Evolutionary conservation across 2,888 invertebrate genomes (phyloP), one percentile per base, ranked within the genome.

Genomic region (Orchesellides sinensis): DNA sequence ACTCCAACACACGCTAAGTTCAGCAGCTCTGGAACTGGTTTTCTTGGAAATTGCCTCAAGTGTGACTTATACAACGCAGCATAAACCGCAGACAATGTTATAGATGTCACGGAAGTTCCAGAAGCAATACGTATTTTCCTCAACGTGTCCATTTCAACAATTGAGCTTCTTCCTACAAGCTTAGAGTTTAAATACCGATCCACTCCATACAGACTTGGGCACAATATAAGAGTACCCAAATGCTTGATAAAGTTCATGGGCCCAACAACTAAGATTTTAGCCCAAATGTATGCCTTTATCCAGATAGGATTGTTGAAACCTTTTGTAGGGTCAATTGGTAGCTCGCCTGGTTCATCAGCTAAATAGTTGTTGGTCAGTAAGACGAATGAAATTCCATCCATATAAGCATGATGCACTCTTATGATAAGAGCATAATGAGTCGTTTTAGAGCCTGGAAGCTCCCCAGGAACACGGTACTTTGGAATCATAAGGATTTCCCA

Each of bases 401-500:
- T 83, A 54, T 85, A 87, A 5, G 84, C 82, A 61, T 87, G 87
- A 63, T 87, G 86, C 0, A 85, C 61, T 12, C 87, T 49, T 8
- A 85, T 69, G 23, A 87, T 74, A 2, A 86, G 40, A 0, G 84
- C 86, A 56, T 80, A 87, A 40, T 86, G 83, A 3, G 75, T 75
- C 6, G 32, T 17, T 12, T 19, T 8, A 0, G 56, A 25, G 2
- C 29, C 27, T 3, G 12, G 40, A 0, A 63, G 27, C 49, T 80
- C 65, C 19, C 52, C 81, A 12, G 32, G 19, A 56, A 68, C 23
- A 3, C 80, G 54, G 47, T 79, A 87, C 8, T 80, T 80, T 10
- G 87, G 87, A 12, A 86, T 49, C 19, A 87, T 21, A 1, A 87
- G 78, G 40, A 86, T 52, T 74, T 87, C 87, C 87, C 87, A 87